A percentile compares a stretch with the other conserved stretches of the same genome.
phyloP scores from a whole-genome alignment of 2,888 invertebrate genomes.

The Coenonympha arcania region DNA sequence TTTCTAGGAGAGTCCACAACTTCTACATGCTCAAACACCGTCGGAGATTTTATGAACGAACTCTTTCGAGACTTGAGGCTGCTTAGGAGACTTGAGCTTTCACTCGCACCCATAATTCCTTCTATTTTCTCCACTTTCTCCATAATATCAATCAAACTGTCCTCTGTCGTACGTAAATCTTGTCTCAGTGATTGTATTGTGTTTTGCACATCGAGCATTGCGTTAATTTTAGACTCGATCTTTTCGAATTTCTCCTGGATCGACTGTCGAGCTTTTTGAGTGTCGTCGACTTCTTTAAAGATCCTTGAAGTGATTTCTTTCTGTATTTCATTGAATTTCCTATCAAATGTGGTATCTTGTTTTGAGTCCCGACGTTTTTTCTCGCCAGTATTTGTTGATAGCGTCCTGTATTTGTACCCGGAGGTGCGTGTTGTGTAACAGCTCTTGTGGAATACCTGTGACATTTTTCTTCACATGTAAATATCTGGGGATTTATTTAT shows the following conservation, averaged over 20 bases:
- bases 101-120: constrained; percentile 24
- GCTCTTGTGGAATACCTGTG: constrained; percentile 51
- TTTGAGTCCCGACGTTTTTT: constrained; percentile 34
- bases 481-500: not conserved
- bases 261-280: constrained; percentile 39
- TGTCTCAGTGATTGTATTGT: constrained; percentile 40
- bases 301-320: constrained; percentile 44
- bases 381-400: constrained; percentile 58
- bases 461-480: constrained; percentile 35
- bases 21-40: constrained; percentile 27
- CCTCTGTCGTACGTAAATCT: constrained; percentile 38
- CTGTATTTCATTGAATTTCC: constrained; percentile 49
- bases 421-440: constrained; percentile 54
- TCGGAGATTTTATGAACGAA: constrained; percentile 28
- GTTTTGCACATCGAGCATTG: constrained; percentile 47
- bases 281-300: constrained; percentile 39
- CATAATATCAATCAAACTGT: constrained; percentile 33
- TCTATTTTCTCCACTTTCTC: constrained; percentile 47
- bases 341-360: constrained; percentile 42
- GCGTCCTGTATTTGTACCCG: constrained; percentile 59
- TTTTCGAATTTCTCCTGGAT: constrained; percentile 46
- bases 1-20: not conserved
- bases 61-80: constrained; percentile 36
- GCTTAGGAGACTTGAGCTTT: too few relatives aligned
- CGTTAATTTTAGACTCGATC: constrained; percentile 48